Evolutionary conservation across 1,140 invertebrate genomes (phyloP), one percentile per base, ranked within the genome.

Genomic region (Andrena cerasifolii): DNA sequence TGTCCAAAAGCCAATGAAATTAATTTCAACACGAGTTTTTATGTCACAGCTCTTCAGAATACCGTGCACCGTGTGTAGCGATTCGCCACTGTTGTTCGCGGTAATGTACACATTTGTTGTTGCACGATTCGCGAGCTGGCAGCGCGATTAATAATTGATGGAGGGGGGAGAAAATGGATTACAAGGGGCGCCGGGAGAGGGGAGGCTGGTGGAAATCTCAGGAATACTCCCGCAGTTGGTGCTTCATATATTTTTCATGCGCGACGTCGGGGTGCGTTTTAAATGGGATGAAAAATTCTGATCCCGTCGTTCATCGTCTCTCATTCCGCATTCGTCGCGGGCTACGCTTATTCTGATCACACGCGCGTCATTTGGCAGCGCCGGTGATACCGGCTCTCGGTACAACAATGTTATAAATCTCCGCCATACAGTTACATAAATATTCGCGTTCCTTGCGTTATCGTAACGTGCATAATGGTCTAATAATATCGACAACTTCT

Each of bases 381-480:
- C 53, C n/a, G 14, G 40, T 68, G 53, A 58, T 68, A 76, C 63
- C 63, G 63, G 63, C 28, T 28, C 73, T 76, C 40, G n/a, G 40
- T 68, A 68, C 73, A 67, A 76, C 73, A 76, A 68, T 76, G 73
- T 76, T 68, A 68, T 76, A 76, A 76, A 76, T 76, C 65, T 16
- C 47, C 73, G 73, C 68, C 73, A 76, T 36, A 0, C 28, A 21
- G 53, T 68, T 76, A 76, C 73, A 67, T 47, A 76, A 76, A 76
- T 76, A 76, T 56, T 68, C 65, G 65, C 53, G 65, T 47, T 68
- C 65, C 33, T 36, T 26, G 26, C 21, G 68, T 51, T 68, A 76
- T 58, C 43, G 43, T 3, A 28, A 26, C 61, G 28, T 24, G 31
- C 12, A 24, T n/a, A 45, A 40, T 6, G 58, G 2, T 47, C 63